Evolutionary conservation across 2,888 invertebrate species (phyloP).

Genomic region (Cylindroiulus punctatus): DNA sequence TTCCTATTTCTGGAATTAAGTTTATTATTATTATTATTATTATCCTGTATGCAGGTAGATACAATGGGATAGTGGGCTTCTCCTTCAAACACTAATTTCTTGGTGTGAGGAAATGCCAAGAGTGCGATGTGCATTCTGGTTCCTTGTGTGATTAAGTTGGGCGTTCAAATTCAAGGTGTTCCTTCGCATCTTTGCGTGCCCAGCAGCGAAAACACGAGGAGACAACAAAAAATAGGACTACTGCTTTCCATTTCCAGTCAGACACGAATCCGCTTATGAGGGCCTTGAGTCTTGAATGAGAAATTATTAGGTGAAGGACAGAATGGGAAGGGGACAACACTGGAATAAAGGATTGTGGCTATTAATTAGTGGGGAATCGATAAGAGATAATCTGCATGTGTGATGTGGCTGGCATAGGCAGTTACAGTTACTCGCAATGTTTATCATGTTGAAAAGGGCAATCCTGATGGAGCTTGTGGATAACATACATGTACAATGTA

Average conservation of each 20-base stretch:
- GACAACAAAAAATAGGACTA: neutral
- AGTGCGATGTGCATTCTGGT: neutral
- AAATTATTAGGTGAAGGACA: constrained; percentile 1
- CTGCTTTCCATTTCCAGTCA: neutral
- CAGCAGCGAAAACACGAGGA: neutral
- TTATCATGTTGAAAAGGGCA: too few relatives aligned
- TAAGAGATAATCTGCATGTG: neutral
- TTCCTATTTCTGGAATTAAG: too few relatives aligned
- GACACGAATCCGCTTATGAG: neutral
- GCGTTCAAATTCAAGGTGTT: neutral
- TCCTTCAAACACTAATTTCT: neutral
- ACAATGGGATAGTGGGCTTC: too few relatives aligned
- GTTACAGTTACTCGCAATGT: too few relatives aligned
- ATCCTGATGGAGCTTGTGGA: too few relatives aligned
- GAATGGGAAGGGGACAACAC: neutral
- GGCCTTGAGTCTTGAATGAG: neutral
- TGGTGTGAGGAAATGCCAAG: neutral
- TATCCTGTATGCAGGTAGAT: too few relatives aligned
- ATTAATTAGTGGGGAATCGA: neutral
- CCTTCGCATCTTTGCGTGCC: neutral
- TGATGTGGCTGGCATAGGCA: neutral
- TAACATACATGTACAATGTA: too few relatives aligned
- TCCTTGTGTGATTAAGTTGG: neutral
- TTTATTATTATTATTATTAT: too few relatives aligned
- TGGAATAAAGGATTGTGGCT: neutral